A percentile compares a stretch with the other conserved stretches of the same genome.
Evolutionary conservation across 2,113 vertebrate genomes (phyloP).

Genomic region (Abramis brama): DNA sequence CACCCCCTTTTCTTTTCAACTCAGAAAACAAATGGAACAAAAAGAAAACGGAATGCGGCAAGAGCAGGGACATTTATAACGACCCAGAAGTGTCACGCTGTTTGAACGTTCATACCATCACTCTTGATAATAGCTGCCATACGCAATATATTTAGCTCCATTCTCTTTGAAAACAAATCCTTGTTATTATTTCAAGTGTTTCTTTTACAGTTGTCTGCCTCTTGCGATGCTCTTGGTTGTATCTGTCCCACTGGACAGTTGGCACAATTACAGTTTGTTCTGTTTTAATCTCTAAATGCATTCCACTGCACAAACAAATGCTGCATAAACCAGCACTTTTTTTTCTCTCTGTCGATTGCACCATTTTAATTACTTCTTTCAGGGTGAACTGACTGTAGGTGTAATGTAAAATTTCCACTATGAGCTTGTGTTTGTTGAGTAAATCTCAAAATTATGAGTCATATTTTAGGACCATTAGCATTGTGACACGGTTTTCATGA

Average conservation of each 20-base stretch:
- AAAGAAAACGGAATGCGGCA: constrained; percentile 9
- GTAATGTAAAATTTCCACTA: not conserved
- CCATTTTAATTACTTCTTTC: constrained; percentile 33
- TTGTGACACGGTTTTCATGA: not conserved
- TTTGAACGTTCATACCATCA: constrained; percentile 28
- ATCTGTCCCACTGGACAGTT: constrained; percentile 3
- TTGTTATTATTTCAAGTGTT: constrained; percentile 30
- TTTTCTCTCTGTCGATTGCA: not conserved
- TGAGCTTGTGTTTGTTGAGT: not conserved
- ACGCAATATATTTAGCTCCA: constrained; percentile 29
- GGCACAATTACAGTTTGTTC: constrained; percentile 10
- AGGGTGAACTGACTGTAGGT: not conserved
- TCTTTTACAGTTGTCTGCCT: constrained; percentile 11
- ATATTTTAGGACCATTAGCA: constrained; percentile 1
- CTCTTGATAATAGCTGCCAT: constrained; percentile 36
- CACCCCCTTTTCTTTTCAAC: not conserved
- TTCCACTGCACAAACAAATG: not conserved
- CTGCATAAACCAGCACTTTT: not conserved
- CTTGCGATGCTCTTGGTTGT: not conserved
- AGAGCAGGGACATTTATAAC: constrained; percentile 35
- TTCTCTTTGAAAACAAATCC: constrained; percentile 22
- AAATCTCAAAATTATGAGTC: not conserved
- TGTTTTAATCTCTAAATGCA: constrained; percentile 1
- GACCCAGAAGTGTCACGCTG: constrained; percentile 37
- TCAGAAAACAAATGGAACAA: constrained; percentile 9